These are phyloP conservation scores for Coboldia fuscipes DNA, from an alignment of 1,140 invertebrate genomes.

Conservation along the genomic window DNA sequence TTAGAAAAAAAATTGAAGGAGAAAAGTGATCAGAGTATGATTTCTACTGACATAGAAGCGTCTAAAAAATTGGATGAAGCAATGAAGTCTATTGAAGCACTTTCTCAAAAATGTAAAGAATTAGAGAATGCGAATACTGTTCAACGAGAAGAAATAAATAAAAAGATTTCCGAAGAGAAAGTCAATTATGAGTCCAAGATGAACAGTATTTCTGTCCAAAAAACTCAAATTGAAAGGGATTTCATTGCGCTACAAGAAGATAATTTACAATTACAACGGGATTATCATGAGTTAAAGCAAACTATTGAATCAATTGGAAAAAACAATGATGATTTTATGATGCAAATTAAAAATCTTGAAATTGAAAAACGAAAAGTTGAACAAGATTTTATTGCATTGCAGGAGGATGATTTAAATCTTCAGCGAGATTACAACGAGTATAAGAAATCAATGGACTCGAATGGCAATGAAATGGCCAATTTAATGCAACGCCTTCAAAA, in stretches of 20 bases:
- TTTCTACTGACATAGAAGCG: neutral
- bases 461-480: neutral
- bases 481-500: neutral
- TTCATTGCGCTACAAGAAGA: neutral
- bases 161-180: neutral
- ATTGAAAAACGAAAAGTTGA: slow-evolving; percentile 27
- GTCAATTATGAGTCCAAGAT: neutral
- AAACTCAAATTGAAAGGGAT: neutral
- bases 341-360: slow-evolving; percentile 16
- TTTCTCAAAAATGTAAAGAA: neutral
- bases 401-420: slow-evolving; percentile 20
- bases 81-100: neutral
- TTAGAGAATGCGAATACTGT: neutral
- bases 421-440: slow-evolving; percentile 24
- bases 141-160: neutral
- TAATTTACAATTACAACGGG: neutral
- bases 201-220: neutral
- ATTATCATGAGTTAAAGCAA: slow-evolving; percentile 1
- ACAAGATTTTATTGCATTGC: slow-evolving; percentile 21
- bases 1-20: neutral
- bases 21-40: neutral
- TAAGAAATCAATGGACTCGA: slow-evolving; percentile 7
- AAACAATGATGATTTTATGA: slow-evolving; percentile 1
- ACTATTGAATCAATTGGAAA: slow-evolving; percentile 2
- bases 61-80: neutral